These are phyloP conservation scores for Eufriesea mexicana DNA, from an alignment of 1,140 invertebrate genomes.

Conservation along the genomic window DNA sequence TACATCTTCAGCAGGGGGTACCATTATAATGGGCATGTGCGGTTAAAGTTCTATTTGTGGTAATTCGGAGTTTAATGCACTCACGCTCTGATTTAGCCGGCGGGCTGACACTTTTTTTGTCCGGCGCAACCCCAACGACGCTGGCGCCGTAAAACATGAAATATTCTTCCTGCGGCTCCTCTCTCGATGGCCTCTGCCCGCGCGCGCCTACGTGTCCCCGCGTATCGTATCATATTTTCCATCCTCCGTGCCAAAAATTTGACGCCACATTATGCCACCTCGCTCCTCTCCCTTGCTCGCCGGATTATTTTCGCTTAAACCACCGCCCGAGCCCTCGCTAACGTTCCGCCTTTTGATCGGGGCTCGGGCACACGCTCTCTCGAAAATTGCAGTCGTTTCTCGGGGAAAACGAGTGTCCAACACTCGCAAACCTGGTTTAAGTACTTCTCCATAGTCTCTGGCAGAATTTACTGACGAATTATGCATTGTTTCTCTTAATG, in stretches of 20 bases:
- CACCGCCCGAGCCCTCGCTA: neutral
- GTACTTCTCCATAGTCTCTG: no score
- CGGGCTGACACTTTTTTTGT: constrained; percentile 67
- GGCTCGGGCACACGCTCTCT: no score
- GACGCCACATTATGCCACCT: neutral
- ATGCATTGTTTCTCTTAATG: no score
- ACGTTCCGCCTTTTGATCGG: neutral
- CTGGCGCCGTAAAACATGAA: constrained; percentile 73
- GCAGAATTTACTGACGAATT: no score
- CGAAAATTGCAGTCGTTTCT: neutral
- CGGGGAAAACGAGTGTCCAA: neutral
- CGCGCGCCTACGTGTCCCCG: neutral
- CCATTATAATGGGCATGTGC: constrained; percentile 82
- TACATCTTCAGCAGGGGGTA: constrained; percentile 80
- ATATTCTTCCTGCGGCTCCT: constrained; percentile 74
- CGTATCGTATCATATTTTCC: constrained; percentile 30
- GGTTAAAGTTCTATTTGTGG: constrained; percentile 83
- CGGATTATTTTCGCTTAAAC: constrained; percentile 9
- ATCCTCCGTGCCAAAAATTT: constrained; percentile 26
- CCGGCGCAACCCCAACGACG: constrained; percentile 63
- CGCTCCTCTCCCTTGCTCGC: no score
- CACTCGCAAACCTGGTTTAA: neutral
- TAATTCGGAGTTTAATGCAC: constrained; percentile 82
- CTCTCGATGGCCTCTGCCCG: constrained; percentile 33
- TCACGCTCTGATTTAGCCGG: constrained; percentile 74